Conservation (phyloP, 2,113 vertebrate species). For the Tachysurus fulvidraco region DNA sequence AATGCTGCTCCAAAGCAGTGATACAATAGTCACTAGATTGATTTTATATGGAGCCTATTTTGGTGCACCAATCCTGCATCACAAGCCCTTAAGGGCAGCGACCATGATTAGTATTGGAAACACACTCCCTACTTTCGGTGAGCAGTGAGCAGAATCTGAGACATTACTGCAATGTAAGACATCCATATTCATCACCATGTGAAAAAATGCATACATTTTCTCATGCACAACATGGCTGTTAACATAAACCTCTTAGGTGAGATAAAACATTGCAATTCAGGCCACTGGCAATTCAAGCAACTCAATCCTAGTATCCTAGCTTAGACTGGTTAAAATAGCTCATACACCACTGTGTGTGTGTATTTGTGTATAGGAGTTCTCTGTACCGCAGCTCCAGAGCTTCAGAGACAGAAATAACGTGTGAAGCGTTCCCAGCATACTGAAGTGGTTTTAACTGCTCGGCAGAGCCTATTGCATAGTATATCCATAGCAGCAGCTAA, state of each 20-base stretch:
- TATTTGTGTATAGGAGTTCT: slow-evolving; percentile 44
- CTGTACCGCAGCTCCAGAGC: slow-evolving; percentile 25
- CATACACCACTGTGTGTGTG: slow-evolving; percentile 27
- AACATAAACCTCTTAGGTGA: slow-evolving; percentile 12
- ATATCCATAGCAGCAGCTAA: not conserved
- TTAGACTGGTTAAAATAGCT: slow-evolving; percentile 54
- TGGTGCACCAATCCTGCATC: slow-evolving; percentile 30
- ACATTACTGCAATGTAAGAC: slow-evolving; percentile 17
- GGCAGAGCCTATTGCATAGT: not conserved
- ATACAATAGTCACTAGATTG: slow-evolving; percentile 2
- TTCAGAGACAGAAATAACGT: slow-evolving; percentile 56
- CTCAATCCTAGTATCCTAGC: slow-evolving; percentile 23
- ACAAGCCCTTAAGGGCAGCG: slow-evolving; percentile 38
- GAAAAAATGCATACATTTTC: slow-evolving; percentile 23
- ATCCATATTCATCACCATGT: slow-evolving; percentile 25
- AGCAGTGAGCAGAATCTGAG: slow-evolving; percentile 17
- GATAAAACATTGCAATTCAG: slow-evolving; percentile 25
- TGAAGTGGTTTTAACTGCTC: slow-evolving; percentile 32
- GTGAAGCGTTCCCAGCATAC: slow-evolving; percentile 38
- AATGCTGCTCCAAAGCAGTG: not conserved
- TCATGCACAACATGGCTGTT: slow-evolving; percentile 28
- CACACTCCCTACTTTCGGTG: not conserved
- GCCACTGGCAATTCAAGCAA: slow-evolving; percentile 35
- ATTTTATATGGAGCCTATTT: slow-evolving; percentile 30
- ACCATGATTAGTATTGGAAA: slow-evolving; percentile 39